phyloP scores from a whole-genome alignment of 2,797 vertebrate genomes.

The Oreortyx pictus region DNA sequence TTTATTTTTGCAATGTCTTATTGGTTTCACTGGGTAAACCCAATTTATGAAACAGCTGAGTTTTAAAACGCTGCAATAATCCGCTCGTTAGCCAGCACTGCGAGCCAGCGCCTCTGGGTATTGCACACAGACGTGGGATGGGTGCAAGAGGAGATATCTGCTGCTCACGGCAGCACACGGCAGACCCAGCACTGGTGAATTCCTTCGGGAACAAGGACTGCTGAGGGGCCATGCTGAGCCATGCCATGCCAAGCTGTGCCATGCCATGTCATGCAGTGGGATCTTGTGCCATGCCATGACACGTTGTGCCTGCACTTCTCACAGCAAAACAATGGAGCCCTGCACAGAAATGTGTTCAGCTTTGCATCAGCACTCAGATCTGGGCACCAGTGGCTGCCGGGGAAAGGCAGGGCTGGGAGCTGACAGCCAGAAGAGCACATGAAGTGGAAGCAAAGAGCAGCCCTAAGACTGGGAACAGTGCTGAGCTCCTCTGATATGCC shows the following conservation, averaged over 20 bases:
- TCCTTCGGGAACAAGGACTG: not conserved
- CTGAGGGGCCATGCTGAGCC: not conserved
- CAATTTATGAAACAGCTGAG: constrained; percentile 48
- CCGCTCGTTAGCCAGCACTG: constrained; percentile 35
- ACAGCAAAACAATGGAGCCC: fast-evolving
- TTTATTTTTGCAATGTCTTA: not conserved
- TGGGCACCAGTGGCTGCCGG: fast-evolving
- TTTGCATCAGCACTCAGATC: not conserved
- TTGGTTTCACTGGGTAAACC: constrained; percentile 39
- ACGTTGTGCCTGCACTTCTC: fast-evolving
- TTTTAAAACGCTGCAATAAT: constrained; percentile 43
- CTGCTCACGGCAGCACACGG: not conserved
- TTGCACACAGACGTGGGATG: not conserved
- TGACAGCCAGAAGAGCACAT: fast-evolving
- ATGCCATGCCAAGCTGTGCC: fast-evolving
- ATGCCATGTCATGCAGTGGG: fast-evolving
- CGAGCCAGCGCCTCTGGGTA: not conserved
- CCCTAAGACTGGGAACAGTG: not conserved
- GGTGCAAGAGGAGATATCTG: constrained; percentile 37
- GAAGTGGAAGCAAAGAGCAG: not conserved
- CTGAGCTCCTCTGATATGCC: not conserved
- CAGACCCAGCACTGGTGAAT: not conserved
- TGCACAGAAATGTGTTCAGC: fast-evolving
- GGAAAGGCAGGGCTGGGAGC: not conserved
- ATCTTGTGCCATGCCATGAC: fast-evolving